A percentile compares a stretch with the other conserved stretches of the same genome.
phyloP scores from a whole-genome alignment of 2,113 vertebrate genomes.

The Silurus glanis region DNA sequence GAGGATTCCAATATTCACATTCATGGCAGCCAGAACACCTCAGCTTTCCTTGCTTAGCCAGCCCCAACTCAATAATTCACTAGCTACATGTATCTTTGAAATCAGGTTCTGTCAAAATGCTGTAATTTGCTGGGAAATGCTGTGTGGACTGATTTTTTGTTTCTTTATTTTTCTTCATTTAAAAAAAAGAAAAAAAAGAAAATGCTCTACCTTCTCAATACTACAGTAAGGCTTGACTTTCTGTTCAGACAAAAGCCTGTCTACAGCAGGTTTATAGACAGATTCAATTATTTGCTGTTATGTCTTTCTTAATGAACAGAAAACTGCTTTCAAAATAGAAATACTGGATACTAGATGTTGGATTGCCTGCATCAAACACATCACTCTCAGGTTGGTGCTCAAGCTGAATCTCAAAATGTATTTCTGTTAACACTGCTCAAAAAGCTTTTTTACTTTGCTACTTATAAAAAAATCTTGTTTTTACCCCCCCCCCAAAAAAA shows the following conservation, averaged over 20 bases:
- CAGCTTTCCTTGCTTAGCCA: slow-evolving; percentile 28
- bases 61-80: slow-evolving; percentile 56
- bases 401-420: not conserved
- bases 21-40: slow-evolving; percentile 26
- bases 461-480: too few relatives aligned
- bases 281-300: not conserved
- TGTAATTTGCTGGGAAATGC: not conserved
- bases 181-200: slow-evolving; percentile 43
- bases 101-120: slow-evolving; percentile 34
- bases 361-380: not conserved
- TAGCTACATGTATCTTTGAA: slow-evolving; percentile 34
- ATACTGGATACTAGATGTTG: not conserved
- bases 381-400: not conserved
- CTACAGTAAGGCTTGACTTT: not conserved
- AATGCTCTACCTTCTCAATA: not conserved
- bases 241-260: not conserved
- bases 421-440: not conserved
- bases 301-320: not conserved
- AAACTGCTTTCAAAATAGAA: not conserved
- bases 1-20: slow-evolving; percentile 47
- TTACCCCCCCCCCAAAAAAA: too few relatives aligned
- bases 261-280: not conserved
- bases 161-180: not conserved
- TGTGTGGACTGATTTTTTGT: slow-evolving; percentile 31
- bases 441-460: too few relatives aligned